Evolutionary conservation across 2,113 vertebrate species (phyloP).

Genomic region (Sebastes schlegelii): DNA sequence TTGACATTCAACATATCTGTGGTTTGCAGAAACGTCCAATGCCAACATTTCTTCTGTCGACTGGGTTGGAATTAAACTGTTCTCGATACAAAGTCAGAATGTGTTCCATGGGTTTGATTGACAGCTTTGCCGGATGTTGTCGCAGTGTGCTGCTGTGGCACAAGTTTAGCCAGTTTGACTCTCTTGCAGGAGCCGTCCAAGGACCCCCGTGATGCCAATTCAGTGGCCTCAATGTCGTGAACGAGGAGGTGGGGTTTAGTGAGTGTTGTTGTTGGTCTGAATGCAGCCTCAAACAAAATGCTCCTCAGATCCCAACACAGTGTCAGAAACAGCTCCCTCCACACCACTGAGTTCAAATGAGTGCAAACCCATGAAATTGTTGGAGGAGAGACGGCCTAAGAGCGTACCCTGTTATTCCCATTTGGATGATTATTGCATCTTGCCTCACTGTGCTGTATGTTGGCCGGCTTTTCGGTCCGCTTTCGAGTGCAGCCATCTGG

Average conservation of each 20-base stretch:
- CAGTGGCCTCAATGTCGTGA: neutral
- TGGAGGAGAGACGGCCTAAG: neutral
- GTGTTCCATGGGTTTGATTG: neutral
- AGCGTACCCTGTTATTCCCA: neutral
- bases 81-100: neutral
- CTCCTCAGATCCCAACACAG: neutral
- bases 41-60: no score
- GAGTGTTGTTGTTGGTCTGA: neutral
- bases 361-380: neutral
- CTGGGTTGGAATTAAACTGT: neutral
- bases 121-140: neutral
- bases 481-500: neutral
- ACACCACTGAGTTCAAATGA: neutral
- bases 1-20: no score
- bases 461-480: neutral
- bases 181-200: neutral
- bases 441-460: neutral
- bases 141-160: neutral
- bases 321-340: neutral
- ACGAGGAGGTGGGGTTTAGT: neutral
- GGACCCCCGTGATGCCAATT: neutral
- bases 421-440: neutral
- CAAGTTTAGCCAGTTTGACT: neutral
- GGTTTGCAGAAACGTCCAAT: no score
- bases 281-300: neutral